Conservation (phyloP, 1,140 invertebrate genomes). For the Dendrolimus kikuchii region DNA sequence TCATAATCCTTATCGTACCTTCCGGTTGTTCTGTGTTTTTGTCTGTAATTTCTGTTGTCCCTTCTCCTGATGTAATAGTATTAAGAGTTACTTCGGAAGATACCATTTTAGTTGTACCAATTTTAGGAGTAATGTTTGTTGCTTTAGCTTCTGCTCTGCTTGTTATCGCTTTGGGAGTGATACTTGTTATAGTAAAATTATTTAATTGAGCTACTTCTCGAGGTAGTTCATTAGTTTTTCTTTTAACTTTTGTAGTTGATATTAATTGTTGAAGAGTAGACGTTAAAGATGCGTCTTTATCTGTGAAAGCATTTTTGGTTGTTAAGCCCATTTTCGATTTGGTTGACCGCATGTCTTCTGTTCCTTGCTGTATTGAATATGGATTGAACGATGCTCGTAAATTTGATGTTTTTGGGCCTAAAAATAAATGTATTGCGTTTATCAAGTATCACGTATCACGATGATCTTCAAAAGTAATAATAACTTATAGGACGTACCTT, state of each 20-base stretch:
- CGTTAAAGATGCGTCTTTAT: slow-evolving; percentile 24
- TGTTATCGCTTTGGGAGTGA: slow-evolving; percentile 4
- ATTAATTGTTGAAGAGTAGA: slow-evolving; percentile 22
- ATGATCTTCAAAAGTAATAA: no score
- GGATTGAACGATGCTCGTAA: no score
- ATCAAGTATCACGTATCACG: no score
- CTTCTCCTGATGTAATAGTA: slow-evolving; percentile 6
- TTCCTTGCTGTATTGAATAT: no score
- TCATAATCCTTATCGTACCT: slow-evolving; percentile 44
- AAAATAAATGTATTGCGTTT: no score
- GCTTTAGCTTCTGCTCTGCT: slow-evolving; percentile 11
- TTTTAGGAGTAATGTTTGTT: slow-evolving; percentile 9
- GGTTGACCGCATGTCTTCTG: no score
- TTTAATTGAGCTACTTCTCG: not conserved
- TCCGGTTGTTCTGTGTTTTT: slow-evolving; percentile 38
- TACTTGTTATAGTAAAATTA: slow-evolving; percentile 13
- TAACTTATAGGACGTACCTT: slow-evolving; percentile 1
- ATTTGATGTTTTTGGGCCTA: no score
- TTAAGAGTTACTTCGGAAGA: no score
- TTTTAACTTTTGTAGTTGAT: slow-evolving; percentile 41
- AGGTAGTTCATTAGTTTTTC: slow-evolving; percentile 32
- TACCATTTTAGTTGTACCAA: no score
- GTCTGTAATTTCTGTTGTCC: slow-evolving; percentile 14
- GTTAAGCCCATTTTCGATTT: slow-evolving; percentile 23
- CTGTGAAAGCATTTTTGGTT: slow-evolving; percentile 19